Conservation (phyloP, 2,797 vertebrate genomes). For the Myiotriccus ornatus region DNA sequence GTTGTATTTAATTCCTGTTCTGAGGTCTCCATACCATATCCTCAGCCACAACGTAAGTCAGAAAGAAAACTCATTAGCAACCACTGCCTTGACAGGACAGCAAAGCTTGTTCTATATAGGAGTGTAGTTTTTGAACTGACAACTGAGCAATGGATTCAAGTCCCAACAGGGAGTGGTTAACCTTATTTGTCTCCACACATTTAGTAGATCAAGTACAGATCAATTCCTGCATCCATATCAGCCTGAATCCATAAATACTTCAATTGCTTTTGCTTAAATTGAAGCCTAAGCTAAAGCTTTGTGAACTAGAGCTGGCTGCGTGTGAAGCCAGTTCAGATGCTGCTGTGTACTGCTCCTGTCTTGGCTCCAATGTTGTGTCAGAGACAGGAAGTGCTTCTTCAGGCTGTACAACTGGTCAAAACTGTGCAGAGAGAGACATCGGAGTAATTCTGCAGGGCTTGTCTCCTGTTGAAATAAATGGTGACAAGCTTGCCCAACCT, state of each 20-base stretch:
- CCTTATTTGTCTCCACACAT: not conserved
- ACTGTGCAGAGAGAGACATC: not conserved
- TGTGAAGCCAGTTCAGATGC: not conserved
- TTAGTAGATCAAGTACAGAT: not conserved
- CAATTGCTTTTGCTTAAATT: not conserved
- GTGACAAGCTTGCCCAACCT: not conserved
- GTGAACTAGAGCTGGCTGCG: not conserved
- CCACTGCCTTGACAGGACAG: not conserved
- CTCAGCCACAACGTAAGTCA: not conserved
- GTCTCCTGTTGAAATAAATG: not conserved
- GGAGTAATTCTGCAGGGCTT: not conserved
- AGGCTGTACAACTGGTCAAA: not conserved
- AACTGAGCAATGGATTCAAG: fast-evolving
- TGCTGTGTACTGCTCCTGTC: not conserved
- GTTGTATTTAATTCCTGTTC: not conserved
- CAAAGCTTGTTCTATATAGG: not conserved
- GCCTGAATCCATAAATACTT: not conserved
- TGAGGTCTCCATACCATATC: not conserved
- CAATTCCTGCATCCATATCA: not conserved
- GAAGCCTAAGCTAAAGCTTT: not conserved
- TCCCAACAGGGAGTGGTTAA: not conserved
- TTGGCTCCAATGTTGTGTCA: not conserved
- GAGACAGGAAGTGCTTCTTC: not conserved
- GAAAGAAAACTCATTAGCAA: not conserved
- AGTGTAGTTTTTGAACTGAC: not conserved